Evolutionary conservation across 2,797 vertebrate species (phyloP).

Genomic region (Ctenochaetus hawaiiensis): DNA sequence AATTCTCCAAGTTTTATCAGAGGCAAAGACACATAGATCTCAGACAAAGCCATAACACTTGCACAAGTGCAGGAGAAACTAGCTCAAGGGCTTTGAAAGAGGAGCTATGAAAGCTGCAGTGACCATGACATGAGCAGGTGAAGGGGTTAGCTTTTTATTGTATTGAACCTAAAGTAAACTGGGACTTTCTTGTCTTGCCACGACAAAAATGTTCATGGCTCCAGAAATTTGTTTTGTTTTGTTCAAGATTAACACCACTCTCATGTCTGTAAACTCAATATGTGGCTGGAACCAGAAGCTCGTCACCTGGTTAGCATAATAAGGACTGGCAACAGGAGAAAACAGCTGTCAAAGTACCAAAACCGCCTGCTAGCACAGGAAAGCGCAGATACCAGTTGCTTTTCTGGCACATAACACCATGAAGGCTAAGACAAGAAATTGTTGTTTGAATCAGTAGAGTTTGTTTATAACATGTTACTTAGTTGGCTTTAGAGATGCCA

Average conservation of each 20-base stretch:
- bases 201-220: not conserved
- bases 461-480: too few relatives aligned
- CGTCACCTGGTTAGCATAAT: not conserved
- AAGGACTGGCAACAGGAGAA: not conserved
- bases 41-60: constrained; percentile 7
- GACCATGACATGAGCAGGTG: too few relatives aligned
- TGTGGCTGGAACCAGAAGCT: too few relatives aligned
- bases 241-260: too few relatives aligned
- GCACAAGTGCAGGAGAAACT: too few relatives aligned
- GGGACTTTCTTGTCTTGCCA: not conserved
- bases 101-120: too few relatives aligned
- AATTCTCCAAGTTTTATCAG: constrained; percentile 96
- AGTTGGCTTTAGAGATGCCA: too few relatives aligned
- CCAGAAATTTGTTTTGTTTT: not conserved
- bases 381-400: too few relatives aligned
- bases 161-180: not conserved
- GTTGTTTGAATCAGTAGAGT: not conserved
- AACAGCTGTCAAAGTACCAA: not conserved
- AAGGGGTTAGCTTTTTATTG: too few relatives aligned
- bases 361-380: not conserved
- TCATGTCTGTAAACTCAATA: not conserved
- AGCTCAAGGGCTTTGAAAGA: too few relatives aligned
- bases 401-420: not conserved
- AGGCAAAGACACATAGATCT: constrained; percentile 87
- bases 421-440: not conserved